Conservation (phyloP, 2,888 invertebrate genomes). For the Eucera pruinosa region DNA sequence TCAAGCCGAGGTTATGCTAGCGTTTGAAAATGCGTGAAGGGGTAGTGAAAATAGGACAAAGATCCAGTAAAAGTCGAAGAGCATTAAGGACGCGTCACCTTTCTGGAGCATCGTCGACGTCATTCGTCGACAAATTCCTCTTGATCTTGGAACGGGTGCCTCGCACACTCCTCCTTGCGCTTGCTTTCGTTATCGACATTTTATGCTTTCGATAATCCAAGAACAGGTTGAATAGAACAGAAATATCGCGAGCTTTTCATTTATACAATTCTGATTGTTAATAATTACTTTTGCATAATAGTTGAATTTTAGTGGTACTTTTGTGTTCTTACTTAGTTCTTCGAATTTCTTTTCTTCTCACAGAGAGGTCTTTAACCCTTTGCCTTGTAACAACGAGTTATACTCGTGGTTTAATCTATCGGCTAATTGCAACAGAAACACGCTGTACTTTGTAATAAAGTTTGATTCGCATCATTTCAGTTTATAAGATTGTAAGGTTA, state of each 20-base stretch:
- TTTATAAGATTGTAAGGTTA: no score
- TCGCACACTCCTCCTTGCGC: background rate
- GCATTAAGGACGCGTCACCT: slow-evolving; percentile 22
- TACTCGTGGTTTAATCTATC: no score
- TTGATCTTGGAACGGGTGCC: background rate
- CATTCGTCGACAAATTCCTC: background rate
- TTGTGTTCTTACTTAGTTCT: no score
- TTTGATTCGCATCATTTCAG: no score
- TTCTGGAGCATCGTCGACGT: slow-evolving; percentile 13
- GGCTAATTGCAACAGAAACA: no score
- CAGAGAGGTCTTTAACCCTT: no score
- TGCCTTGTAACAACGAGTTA: no score
- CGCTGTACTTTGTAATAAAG: no score
- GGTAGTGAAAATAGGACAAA: slow-evolving; percentile 37
- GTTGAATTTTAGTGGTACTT: background rate
- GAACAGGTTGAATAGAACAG: background rate
- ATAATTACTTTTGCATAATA: background rate
- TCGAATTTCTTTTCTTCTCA: no score
- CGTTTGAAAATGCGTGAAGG: slow-evolving; percentile 30
- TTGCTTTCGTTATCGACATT: background rate
- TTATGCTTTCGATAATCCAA: background rate
- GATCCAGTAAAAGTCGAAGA: slow-evolving; percentile 38
- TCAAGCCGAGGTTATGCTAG: slow-evolving; percentile 14
- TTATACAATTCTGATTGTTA: background rate
- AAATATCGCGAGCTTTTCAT: background rate